Evolutionary conservation across 2,888 invertebrate species (phyloP), one percentile per base, ranked within the genome.

Genomic region (Aphidius colemani): DNA sequence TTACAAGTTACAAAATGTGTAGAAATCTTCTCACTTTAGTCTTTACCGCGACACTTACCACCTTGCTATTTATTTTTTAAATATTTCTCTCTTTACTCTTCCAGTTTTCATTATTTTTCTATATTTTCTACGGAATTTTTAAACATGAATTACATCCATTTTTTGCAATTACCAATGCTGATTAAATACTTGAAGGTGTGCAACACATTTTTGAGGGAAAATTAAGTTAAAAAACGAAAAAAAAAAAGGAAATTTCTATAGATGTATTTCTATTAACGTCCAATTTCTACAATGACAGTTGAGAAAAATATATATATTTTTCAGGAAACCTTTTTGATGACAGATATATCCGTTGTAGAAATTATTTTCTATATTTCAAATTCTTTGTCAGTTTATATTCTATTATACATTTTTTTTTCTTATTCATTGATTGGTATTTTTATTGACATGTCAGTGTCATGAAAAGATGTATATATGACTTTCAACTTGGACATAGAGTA

Each of bases 361-460:
- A 49, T 40, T 30, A 30, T 30, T 30, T 30, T 30, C 30, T 30
- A 30, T 5, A 30, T 30, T 30, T 30, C 46, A n/a, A n/a, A 10
- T 46, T 46, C 10, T 46, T 11, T 46, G 11, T 11, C 46, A 46
- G 46, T 46, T 11, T 46, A n/a, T 11, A 11, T 11, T 46, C 10
- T 46, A 11, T 11, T n/a, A 51, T 10, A 10, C 7, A 5, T 51
- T 53, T 53, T 44, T 18, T 18, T 43, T 40, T 30, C 56, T 49
- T 7, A 1, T 7, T 7, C 49, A 11, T 30, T 30, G 30, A 30
- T 30, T 30, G 30, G 30, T 30, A 30, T 30, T 30, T 30, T 30
- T 78, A 81, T 81, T 81, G 80, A 81, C 80, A 78, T 80, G 80
- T 80, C 79, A 79, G 79, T 80, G 80, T 80, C 81, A 80, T 77